These are phyloP conservation scores for Drosophila hamatofila DNA, from an alignment of 2,888 invertebrate genomes.

Conservation along the genomic window DNA sequence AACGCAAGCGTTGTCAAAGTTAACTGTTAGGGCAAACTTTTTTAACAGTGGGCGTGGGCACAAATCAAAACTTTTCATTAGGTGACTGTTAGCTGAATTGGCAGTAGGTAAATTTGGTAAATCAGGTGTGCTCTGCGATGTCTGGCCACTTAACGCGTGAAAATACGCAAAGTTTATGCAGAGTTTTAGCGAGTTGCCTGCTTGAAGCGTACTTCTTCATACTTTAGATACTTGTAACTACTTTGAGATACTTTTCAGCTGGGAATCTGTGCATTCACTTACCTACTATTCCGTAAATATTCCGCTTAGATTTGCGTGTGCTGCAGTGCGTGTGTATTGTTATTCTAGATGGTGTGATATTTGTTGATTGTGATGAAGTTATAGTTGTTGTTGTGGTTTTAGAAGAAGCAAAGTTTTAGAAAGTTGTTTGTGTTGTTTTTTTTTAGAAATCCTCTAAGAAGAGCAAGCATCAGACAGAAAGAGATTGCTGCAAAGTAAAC, in stretches of 20 bases:
- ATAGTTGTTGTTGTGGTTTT: conserved; percentile 2
- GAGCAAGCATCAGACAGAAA: conserved; percentile 70
- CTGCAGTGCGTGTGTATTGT: conserved; percentile 21
- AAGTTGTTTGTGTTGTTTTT: conserved; percentile 55
- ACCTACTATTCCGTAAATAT: conserved; percentile 65
- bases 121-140: neutral
- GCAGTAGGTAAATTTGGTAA: neutral
- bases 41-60: neutral
- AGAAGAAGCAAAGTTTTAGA: conserved; percentile 55
- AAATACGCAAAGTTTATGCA: conserved; percentile 67
- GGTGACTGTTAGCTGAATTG: conserved; percentile 23
- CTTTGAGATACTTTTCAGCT: conserved; percentile 37
- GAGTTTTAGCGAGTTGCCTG: conserved; percentile 41
- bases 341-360: conserved; percentile 11
- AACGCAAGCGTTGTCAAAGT: neutral
- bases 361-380: conserved; percentile 29
- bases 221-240: conserved; percentile 56
- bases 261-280: conserved; percentile 49
- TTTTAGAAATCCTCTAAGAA: conserved; percentile 73
- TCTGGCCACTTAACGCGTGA: conserved; percentile 54
- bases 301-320: conserved; percentile 64
- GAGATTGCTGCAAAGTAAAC: conserved; percentile 67
- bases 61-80: conserved; percentile 31
- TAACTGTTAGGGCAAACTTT: neutral
- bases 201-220: conserved; percentile 65